phyloP scores from a whole-genome alignment of 2,113 vertebrate genomes.

The Phalacrocorax carbo region DNA sequence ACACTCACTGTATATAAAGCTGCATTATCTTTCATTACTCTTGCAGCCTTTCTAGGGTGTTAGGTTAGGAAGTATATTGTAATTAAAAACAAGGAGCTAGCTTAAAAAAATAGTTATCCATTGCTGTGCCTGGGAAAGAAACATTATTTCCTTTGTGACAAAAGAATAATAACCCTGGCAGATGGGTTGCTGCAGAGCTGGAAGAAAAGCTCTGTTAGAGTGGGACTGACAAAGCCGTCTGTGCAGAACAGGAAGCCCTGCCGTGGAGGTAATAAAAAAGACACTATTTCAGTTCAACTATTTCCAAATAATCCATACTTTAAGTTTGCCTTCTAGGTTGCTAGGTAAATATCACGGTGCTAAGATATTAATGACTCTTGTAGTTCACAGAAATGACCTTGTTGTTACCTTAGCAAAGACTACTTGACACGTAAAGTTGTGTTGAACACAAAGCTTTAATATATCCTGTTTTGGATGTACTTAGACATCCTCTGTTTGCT shows the following conservation, averaged over 20 bases:
- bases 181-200: slow-evolving; percentile 53
- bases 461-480: not conserved
- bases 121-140: slow-evolving; percentile 31
- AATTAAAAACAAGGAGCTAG: slow-evolving; percentile 50
- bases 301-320: slow-evolving; percentile 4
- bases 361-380: not conserved
- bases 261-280: not conserved
- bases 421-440: not conserved
- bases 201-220: slow-evolving; percentile 37
- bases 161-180: slow-evolving; percentile 63
- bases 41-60: not conserved
- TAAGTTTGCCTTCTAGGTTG: not conserved
- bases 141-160: slow-evolving; percentile 59
- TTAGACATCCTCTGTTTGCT: not conserved
- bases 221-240: slow-evolving; percentile 43
- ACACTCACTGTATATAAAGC: not conserved
- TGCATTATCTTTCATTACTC: slow-evolving; percentile 35
- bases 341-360: not conserved
- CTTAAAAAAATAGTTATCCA: slow-evolving; percentile 47
- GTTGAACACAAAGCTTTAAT: not conserved
- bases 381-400: not conserved
- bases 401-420: not conserved
- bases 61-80: slow-evolving; percentile 38
- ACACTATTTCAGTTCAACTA: not conserved
- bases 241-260: not conserved